These are phyloP conservation scores for Eupristina koningsbergeri DNA, from an alignment of 1,140 invertebrate species.

Conservation along the genomic window DNA sequence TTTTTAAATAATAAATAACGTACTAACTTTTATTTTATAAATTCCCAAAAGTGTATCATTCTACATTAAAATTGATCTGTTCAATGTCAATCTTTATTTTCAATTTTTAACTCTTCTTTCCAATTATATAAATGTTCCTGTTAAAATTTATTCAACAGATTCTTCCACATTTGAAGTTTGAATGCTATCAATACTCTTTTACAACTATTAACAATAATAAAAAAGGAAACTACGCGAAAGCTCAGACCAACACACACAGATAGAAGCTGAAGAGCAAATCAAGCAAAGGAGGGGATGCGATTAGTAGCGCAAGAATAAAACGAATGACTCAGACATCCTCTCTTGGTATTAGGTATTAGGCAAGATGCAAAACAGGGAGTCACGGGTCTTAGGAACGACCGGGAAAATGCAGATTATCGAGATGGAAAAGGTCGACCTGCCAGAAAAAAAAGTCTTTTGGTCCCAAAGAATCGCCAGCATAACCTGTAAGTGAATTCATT, in stretches of 20 bases:
- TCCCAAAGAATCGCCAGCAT: constrained; percentile 59
- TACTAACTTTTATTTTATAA: too few relatives aligned
- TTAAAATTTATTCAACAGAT: too few relatives aligned
- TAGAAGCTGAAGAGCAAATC: neutral
- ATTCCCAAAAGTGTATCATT: too few relatives aligned
- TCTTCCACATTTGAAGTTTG: too few relatives aligned
- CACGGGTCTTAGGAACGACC: neutral
- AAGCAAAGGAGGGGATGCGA: constrained; percentile 11
- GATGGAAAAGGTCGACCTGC: neutral
- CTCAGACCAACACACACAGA: neutral
- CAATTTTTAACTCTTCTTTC: too few relatives aligned
- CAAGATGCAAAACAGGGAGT: neutral
- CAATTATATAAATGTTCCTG: too few relatives aligned
- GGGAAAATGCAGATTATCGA: neutral
- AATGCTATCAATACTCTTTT: too few relatives aligned
- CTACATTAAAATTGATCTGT: too few relatives aligned
- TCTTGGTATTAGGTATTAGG: neutral
- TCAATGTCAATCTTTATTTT: too few relatives aligned
- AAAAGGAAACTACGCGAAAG: neutral
- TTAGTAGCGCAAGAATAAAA: constrained; percentile 26
- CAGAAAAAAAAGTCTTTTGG: constrained; percentile 54
- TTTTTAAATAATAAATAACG: too few relatives aligned
- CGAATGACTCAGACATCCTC: neutral
- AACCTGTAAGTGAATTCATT: constrained; percentile 55
- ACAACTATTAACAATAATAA: neutral